Evolutionary conservation across 64 coral and sea anemone species (phyloP).

Genomic region (Montipora capricornis): DNA sequence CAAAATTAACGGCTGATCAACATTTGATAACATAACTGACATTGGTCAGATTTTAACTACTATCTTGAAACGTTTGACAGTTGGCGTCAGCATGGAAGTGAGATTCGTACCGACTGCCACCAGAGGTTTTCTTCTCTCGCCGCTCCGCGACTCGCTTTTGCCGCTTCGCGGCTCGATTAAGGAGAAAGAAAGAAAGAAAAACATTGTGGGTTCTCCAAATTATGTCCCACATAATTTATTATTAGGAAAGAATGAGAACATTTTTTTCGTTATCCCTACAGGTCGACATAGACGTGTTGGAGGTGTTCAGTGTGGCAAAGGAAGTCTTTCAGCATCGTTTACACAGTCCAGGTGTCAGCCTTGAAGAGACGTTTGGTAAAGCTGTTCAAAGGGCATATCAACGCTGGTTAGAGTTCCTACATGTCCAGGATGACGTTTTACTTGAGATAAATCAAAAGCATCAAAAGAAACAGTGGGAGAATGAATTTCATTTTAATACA

Average conservation of each 20-base stretch:
- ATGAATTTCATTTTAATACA: conserved; percentile 32
- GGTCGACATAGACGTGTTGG: conserved; percentile 5
- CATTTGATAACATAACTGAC: too few relatives aligned
- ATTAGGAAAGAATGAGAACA: background rate
- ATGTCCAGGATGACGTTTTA: background rate
- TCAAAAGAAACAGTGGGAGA: background rate
- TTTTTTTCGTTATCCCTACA: conserved; percentile 27
- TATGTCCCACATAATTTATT: too few relatives aligned
- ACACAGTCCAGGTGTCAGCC: background rate
- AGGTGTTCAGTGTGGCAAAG: background rate
- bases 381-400: background rate
- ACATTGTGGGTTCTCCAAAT: too few relatives aligned
- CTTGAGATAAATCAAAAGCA: background rate
- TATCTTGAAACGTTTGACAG: too few relatives aligned
- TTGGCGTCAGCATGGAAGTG: too few relatives aligned
- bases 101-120: too few relatives aligned
- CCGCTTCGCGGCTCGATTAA: too few relatives aligned
- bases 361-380: conserved; percentile 11
- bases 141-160: too few relatives aligned
- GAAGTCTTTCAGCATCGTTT: conserved; percentile 4
- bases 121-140: too few relatives aligned
- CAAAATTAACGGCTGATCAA: too few relatives aligned
- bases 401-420: background rate
- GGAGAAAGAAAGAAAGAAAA: too few relatives aligned
- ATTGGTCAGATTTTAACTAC: too few relatives aligned